phyloP scores from a whole-genome alignment of 2,797 vertebrate species.

The Perodicticus potto region DNA sequence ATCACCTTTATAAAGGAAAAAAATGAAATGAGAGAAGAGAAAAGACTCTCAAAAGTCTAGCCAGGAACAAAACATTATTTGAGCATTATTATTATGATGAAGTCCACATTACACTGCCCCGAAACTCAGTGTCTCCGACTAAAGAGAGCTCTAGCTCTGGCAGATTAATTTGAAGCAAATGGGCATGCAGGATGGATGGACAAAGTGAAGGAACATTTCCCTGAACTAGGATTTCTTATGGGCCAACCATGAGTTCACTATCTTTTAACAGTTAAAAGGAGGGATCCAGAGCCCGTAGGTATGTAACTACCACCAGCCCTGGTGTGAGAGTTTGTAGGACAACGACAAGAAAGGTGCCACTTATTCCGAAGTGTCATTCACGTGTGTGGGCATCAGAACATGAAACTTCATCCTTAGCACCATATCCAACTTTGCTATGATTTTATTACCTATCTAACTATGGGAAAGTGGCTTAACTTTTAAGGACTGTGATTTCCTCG shows the following conservation, averaged over 20 bases:
- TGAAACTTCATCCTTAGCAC: background rate
- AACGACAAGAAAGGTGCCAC: background rate
- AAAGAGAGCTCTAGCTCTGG: background rate
- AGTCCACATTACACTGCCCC: background rate
- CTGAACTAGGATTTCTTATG: background rate
- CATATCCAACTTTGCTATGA: background rate
- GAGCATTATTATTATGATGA: background rate
- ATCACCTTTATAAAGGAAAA: constrained; percentile 29
- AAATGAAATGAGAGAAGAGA: background rate
- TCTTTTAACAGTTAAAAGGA: background rate
- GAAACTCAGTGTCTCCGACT: background rate
- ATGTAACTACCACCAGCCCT: background rate
- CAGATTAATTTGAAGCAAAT: background rate
- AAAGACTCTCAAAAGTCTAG: constrained; percentile 32
- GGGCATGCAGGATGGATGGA: background rate
- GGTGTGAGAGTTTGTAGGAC: background rate
- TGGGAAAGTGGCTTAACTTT: background rate
- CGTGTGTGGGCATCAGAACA: background rate
- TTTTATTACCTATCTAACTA: background rate
- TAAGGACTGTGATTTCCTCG: background rate
- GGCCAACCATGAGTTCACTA: background rate
- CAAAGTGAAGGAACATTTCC: background rate
- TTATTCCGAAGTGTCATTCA: background rate
- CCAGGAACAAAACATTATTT: background rate
- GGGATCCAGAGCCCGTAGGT: background rate